Evolutionary conservation across 2,888 invertebrate species (phyloP).

Genomic region (Esperia sulphurella): DNA sequence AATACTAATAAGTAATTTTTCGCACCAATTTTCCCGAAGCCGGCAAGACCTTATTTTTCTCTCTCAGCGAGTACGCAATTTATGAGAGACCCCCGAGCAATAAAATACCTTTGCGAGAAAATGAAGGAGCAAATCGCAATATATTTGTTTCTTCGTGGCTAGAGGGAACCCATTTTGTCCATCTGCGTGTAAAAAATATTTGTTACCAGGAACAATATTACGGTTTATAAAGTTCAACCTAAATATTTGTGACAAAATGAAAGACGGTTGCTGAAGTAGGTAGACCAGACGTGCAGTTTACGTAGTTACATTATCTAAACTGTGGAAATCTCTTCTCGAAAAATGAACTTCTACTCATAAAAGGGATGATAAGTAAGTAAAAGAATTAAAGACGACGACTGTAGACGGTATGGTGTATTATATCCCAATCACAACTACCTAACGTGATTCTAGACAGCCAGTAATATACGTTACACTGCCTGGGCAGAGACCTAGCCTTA

Average conservation of each 20-base stretch:
- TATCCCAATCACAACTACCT: no score
- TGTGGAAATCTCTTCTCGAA: no score
- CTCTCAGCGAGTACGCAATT: conserved; percentile 73
- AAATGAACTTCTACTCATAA: no score
- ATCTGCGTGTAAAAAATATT: conserved; percentile 62
- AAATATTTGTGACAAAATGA: neutral
- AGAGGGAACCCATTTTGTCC: conserved; percentile 62
- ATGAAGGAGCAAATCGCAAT: conserved; percentile 78
- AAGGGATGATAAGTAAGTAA: no score
- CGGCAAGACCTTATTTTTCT: conserved; percentile 71
- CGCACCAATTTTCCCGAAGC: conserved; percentile 62
- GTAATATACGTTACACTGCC: no score
- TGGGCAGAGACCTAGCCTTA: no score
- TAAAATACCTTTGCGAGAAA: conserved; percentile 77
- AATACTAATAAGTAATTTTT: conserved; percentile 65
- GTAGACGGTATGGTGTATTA: no score
- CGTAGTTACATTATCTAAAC: neutral
- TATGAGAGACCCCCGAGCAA: conserved; percentile 75
- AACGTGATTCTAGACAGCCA: no score
- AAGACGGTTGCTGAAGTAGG: neutral
- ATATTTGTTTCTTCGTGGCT: conserved; percentile 74
- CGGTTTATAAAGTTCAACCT: conserved; percentile 41
- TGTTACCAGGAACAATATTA: conserved; percentile 38
- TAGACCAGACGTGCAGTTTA: neutral
- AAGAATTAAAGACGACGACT: no score